Conservation (phyloP, 2,113 vertebrate species). For the Cyanocitta stelleri region DNA sequence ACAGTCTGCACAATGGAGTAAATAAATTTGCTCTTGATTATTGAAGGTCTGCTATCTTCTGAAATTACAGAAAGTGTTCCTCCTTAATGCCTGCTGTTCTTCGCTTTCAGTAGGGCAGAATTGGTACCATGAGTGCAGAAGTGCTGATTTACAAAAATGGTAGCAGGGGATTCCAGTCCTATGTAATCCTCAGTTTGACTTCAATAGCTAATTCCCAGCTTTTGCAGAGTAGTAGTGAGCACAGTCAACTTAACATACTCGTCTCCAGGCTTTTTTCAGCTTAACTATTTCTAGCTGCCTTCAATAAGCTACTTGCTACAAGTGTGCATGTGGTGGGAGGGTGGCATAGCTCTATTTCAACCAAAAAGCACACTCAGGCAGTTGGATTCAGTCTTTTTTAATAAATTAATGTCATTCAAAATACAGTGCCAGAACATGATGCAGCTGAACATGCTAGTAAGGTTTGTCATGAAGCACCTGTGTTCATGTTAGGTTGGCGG, state of each 20-base stretch:
- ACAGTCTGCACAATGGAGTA: not conserved
- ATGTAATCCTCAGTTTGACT: not conserved
- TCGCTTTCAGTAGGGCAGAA: not conserved
- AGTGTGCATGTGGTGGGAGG: not conserved
- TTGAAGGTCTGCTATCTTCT: not conserved
- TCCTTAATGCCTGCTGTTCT: not conserved
- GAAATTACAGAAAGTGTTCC: not conserved
- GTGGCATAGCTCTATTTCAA: not conserved
- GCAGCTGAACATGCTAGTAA: conserved; percentile 96
- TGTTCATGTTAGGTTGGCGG: conserved; percentile 82
- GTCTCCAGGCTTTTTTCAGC: not conserved
- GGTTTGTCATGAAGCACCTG: conserved; percentile 92
- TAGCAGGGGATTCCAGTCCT: not conserved
- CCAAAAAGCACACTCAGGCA: not conserved
- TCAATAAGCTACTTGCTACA: not conserved
- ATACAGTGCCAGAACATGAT: conserved; percentile 98
- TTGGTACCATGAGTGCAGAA: not conserved
- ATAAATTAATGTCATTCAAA: conserved; percentile 99
- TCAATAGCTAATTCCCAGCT: not conserved
- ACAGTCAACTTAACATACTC: not conserved
- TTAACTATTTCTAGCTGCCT: not conserved
- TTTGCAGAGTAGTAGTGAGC: not conserved
- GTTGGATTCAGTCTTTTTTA: conserved; percentile 82
- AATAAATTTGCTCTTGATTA: not conserved
- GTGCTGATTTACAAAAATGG: not conserved